phyloP scores from a whole-genome alignment of 2,888 invertebrate species.

The Drosophila prolongata region DNA sequence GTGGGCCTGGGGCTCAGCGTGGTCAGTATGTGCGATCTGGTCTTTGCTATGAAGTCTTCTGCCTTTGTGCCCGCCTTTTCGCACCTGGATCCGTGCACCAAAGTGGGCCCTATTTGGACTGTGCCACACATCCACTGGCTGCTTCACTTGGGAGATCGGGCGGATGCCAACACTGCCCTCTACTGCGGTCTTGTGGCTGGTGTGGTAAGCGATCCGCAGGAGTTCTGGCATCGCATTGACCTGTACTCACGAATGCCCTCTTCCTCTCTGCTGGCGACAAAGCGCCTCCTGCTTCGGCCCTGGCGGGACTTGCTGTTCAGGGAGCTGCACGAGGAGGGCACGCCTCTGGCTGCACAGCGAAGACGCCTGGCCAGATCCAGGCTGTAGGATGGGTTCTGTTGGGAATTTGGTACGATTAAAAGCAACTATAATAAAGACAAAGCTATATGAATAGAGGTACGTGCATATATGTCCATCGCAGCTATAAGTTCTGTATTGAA shows the following conservation, averaged over 20 bases:
- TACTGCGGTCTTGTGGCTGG: slow-evolving; percentile 91
- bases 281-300: slow-evolving; percentile 87
- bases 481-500: too few relatives aligned
- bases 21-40: slow-evolving; percentile 93
- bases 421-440: not conserved
- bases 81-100: slow-evolving; percentile 92
- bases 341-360: slow-evolving; percentile 85
- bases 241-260: slow-evolving; percentile 86
- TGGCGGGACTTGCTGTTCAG: slow-evolving; percentile 87
- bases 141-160: slow-evolving; percentile 88
- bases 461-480: too few relatives aligned
- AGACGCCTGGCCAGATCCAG: slow-evolving; percentile 23
- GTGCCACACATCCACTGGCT: slow-evolving; percentile 91
- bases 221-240: slow-evolving; percentile 86
- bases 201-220: slow-evolving; percentile 87
- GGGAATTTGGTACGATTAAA: not conserved
- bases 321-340: slow-evolving; percentile 89
- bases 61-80: slow-evolving; percentile 96
- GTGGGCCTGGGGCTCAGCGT: slow-evolving; percentile 92
- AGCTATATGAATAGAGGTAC: too few relatives aligned
- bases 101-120: slow-evolving; percentile 93
- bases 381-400: not conserved
- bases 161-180: slow-evolving; percentile 91
- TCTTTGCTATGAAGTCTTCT: slow-evolving; percentile 93
- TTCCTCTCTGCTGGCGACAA: slow-evolving; percentile 88